Conservation (phyloP, 2,113 vertebrate species). For the Chaenocephalus aceratus region DNA sequence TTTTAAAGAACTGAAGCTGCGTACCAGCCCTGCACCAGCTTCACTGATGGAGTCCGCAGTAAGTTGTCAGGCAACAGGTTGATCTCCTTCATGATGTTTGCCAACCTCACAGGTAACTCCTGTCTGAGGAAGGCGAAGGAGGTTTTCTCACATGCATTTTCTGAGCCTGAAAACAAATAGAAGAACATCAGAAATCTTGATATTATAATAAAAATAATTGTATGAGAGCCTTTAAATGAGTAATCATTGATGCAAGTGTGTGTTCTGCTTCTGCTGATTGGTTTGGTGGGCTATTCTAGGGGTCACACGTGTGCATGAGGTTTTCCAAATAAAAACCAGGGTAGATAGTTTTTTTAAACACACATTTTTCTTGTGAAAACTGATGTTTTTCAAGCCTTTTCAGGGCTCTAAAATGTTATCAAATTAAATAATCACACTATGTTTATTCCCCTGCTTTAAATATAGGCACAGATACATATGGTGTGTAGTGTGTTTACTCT, state of each 20-base stretch:
- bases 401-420: no score
- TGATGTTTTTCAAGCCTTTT: no score
- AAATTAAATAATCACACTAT: no score
- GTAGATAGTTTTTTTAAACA: no score
- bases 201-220: neutral
- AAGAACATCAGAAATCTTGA: neutral
- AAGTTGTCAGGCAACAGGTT: conserved; percentile 95
- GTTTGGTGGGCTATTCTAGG: neutral
- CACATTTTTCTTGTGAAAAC: no score
- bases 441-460: no score
- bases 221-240: neutral
- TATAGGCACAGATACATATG: neutral
- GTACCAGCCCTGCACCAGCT: conserved; percentile 95
- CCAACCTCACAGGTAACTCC: conserved; percentile 93
- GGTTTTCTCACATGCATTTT: conserved; percentile 96
- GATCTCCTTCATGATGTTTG: conserved; percentile 99
- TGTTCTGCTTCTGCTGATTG: neutral
- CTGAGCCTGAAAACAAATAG: conserved; percentile 84
- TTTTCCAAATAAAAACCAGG: no score
- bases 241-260: neutral
- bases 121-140: conserved; percentile 96
- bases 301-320: no score
- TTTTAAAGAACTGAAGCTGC: conserved; percentile 1
- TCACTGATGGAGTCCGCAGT: conserved; percentile 93
- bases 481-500: conserved; percentile 36